Evolutionary conservation across 1,140 invertebrate genomes (phyloP).

Genomic region (Drosophila persimilis): DNA sequence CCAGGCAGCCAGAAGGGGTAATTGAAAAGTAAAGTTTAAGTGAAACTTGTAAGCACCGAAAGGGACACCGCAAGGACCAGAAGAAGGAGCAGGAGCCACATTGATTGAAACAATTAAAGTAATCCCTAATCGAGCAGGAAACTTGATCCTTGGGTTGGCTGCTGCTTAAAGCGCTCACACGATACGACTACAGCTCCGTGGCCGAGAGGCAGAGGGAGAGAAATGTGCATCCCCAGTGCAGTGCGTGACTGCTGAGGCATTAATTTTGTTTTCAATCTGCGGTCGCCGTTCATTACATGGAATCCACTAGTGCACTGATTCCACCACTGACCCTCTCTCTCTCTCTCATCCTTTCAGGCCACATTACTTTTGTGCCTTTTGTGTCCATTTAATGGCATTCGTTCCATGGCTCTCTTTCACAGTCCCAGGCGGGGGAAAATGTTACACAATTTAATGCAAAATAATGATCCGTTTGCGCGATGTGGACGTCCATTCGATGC

Average conservation of each 20-base stretch:
- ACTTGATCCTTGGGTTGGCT: conserved; percentile 20
- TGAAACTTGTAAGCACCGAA: conserved; percentile 26
- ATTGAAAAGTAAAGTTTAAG: conserved; percentile 46
- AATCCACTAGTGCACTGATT: conserved; percentile 43
- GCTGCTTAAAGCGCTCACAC: conserved; percentile 1
- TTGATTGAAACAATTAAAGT: conserved; percentile 51
- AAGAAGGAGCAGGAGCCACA: conserved; percentile 8
- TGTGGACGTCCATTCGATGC: conserved; percentile 6
- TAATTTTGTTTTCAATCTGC: conserved; percentile 44
- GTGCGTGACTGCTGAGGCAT: conserved; percentile 24
- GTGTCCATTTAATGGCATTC: conserved; percentile 40
- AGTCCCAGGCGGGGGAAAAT: neutral
- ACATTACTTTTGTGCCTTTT: conserved; percentile 36
- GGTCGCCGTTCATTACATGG: conserved; percentile 51
- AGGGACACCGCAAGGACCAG: conserved; percentile 1
- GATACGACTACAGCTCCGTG: neutral
- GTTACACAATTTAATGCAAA: conserved; percentile 51
- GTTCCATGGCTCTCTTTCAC: conserved; percentile 20
- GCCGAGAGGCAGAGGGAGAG: too few relatives aligned
- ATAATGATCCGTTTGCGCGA: conserved; percentile 42
- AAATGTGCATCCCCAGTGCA: neutral
- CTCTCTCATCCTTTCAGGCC: neutral
- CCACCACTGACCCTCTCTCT: neutral
- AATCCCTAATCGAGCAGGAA: conserved; percentile 42
- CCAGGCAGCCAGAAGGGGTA: neutral